These are phyloP conservation scores for Melitaea cinxia DNA, from an alignment of 1,140 invertebrate species.

Conservation along the genomic window DNA sequence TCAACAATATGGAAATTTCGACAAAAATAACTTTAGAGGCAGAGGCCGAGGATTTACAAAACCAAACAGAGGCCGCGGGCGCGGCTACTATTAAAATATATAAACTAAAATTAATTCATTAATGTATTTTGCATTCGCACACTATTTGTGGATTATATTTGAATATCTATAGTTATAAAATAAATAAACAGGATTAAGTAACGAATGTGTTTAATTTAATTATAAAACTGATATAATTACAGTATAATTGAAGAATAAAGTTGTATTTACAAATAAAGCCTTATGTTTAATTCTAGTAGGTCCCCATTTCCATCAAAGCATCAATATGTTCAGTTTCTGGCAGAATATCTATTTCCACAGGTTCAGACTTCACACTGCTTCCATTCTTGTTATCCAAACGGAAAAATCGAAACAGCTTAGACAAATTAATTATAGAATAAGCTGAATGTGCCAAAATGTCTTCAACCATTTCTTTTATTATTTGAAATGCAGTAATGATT, in stretches of 20 bases:
- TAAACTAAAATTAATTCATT: slow-evolving; percentile 7
- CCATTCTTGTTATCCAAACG: slow-evolving; percentile 58
- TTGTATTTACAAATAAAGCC: not conserved
- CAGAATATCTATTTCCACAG: slow-evolving; percentile 69
- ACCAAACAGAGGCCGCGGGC: slow-evolving; percentile 48
- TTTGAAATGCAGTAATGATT: slow-evolving; percentile 80
- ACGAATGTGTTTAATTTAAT: slow-evolving; percentile 14
- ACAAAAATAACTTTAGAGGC: slow-evolving; percentile 51
- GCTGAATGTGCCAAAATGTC: slow-evolving; percentile 84
- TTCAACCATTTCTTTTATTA: slow-evolving; percentile 84
- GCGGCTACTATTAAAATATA: slow-evolving; percentile 47
- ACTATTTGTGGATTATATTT: not conserved
- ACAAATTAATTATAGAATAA: slow-evolving; percentile 86
- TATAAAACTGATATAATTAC: slow-evolving; percentile 13
- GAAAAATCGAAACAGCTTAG: slow-evolving; percentile 82
- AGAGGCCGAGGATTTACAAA: slow-evolving; percentile 49
- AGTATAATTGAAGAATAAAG: slow-evolving; percentile 13
- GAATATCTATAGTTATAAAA: slow-evolving; percentile 13
- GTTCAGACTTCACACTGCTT: slow-evolving; percentile 57
- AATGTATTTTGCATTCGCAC: not conserved
- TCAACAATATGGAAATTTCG: slow-evolving; percentile 38
- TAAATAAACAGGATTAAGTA: slow-evolving; percentile 25
- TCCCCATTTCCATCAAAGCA: slow-evolving; percentile 70
- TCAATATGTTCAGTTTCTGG: slow-evolving; percentile 77
- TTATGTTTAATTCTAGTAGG: slow-evolving; percentile 44